phyloP scores from a whole-genome alignment of 2,797 vertebrate genomes.

The Arrhamphus sclerolepis region DNA sequence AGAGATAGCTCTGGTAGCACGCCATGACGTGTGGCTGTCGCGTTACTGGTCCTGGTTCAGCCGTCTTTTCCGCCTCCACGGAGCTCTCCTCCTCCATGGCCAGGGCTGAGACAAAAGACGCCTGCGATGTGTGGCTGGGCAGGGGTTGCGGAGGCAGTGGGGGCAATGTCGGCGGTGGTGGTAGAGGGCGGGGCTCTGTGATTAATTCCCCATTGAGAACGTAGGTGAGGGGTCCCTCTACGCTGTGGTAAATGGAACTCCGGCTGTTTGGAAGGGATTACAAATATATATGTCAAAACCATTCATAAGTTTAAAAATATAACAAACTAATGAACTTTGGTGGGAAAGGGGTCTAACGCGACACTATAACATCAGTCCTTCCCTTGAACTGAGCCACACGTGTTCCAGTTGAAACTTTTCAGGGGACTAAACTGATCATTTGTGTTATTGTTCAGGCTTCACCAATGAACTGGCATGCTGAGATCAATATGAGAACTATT shows the following conservation, averaged over 20 bases:
- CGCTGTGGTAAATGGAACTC: conserved; percentile 95
- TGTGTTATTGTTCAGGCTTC: conserved; percentile 26
- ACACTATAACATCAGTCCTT: background rate
- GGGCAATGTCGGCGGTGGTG: conserved; percentile 80
- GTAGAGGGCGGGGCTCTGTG: conserved; percentile 84
- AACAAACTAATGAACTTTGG: background rate
- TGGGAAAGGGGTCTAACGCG: background rate
- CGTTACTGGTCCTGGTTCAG: conserved; percentile 85
- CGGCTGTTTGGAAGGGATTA: conserved; percentile 71
- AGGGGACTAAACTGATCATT: conserved; percentile 32
- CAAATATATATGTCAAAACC: background rate
- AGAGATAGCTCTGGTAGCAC: conserved; percentile 94
- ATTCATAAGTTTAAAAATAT: background rate
- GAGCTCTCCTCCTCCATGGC: conserved; percentile 93
- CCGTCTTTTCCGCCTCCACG: conserved; percentile 85
- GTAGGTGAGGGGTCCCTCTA: conserved; percentile 91
- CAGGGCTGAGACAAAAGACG: conserved; percentile 95
- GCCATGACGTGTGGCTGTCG: conserved; percentile 93
- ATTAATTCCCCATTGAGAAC: conserved; percentile 85
- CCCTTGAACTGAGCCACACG: background rate
- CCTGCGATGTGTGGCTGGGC: conserved; percentile 92
- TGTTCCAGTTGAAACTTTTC: conserved; percentile 14
- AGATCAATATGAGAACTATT: conserved; percentile 51
- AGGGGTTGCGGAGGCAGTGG: conserved; percentile 82
- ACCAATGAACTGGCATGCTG: conserved; percentile 38